Evolutionary conservation across 2,113 vertebrate genomes (phyloP).

Genomic region (Alligator mississippiensis): DNA sequence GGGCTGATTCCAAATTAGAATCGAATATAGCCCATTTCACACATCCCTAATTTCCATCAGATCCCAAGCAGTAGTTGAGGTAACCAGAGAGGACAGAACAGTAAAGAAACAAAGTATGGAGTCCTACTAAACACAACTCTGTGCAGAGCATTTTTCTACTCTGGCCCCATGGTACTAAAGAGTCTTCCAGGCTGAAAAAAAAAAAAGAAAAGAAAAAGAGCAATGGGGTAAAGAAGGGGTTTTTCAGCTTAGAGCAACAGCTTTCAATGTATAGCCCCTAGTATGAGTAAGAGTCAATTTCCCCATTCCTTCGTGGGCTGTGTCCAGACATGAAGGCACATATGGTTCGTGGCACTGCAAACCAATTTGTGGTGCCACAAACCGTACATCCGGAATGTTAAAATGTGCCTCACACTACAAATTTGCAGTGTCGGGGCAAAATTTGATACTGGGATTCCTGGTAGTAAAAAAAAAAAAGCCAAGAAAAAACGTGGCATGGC

Average conservation of each 20-base stretch:
- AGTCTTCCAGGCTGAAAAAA: background rate
- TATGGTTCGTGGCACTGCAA: no score
- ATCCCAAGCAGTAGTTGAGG: background rate
- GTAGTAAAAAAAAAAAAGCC: no score
- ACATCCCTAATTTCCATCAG: background rate
- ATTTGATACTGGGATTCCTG: no score
- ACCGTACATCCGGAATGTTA: no score
- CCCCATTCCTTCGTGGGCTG: background rate
- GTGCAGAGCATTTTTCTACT: background rate
- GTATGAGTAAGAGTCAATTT: background rate
- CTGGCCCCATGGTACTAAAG: background rate
- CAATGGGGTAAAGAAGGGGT: background rate
- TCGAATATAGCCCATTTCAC: background rate
- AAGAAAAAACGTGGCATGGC: no score
- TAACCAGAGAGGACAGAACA: background rate
- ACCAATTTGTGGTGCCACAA: no score
- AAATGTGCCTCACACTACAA: no score
- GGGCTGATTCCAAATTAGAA: no score
- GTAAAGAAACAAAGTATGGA: constrained; percentile 18
- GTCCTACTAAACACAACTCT: background rate
- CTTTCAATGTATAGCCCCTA: background rate
- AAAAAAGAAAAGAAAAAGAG: background rate
- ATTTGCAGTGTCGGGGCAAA: no score
- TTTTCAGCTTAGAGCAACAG: background rate
- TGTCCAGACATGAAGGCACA: no score